A percentile compares a stretch with the other conserved stretches of the same genome.
These are phyloP conservation scores for Sericinus montela DNA, from an alignment of 2,888 invertebrate genomes.

Conservation along the genomic window DNA sequence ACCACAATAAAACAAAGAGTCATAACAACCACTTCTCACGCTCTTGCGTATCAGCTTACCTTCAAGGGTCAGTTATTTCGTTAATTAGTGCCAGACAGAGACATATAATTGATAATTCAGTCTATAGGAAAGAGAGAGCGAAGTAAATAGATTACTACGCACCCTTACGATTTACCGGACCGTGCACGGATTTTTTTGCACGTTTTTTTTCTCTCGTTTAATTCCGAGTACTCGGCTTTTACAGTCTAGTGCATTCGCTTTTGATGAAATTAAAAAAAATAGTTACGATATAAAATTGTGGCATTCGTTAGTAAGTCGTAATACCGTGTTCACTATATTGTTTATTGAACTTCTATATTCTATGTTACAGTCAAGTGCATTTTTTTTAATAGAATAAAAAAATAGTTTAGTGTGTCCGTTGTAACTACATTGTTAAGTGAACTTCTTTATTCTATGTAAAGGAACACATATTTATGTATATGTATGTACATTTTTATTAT, in stretches of 20 bases:
- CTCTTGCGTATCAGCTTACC: conserved; percentile 52
- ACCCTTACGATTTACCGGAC: conserved; percentile 57
- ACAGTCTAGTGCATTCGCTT: conserved; percentile 53
- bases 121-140: conserved; percentile 38
- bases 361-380: too few relatives aligned
- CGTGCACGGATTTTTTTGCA: conserved; percentile 59
- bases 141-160: conserved; percentile 52
- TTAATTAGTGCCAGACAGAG: conserved; percentile 59
- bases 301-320: too few relatives aligned
- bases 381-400: too few relatives aligned
- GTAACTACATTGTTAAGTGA: too few relatives aligned
- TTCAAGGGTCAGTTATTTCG: conserved; percentile 63
- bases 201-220: conserved; percentile 36
- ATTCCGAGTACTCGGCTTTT: conserved; percentile 54
- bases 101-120: conserved; percentile 26
- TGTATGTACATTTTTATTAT: too few relatives aligned
- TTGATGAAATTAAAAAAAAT: conserved; percentile 27
- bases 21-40: conserved; percentile 65
- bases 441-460: too few relatives aligned
- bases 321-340: too few relatives aligned
- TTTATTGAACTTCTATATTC: too few relatives aligned
- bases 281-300: background rate
- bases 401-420: too few relatives aligned
- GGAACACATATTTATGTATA: too few relatives aligned
- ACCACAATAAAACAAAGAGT: conserved; percentile 65